Conservation (phyloP, 2,113 vertebrate species). For the Myotis yumanensis region DNA sequence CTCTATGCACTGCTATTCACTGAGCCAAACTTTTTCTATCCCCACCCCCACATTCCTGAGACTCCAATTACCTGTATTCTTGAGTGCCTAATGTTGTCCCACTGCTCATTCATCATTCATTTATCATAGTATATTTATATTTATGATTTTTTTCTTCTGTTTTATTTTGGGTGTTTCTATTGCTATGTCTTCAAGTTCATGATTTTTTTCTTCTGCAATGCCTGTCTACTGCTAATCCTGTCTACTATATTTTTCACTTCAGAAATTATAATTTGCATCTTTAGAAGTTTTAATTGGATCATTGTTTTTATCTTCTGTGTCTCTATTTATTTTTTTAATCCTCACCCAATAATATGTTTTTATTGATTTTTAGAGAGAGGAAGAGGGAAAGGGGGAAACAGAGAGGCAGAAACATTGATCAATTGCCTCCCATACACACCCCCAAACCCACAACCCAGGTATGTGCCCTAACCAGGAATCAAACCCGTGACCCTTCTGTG, state of each 20-base stretch:
- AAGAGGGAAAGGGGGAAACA: no score
- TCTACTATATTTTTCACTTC: constrained; percentile 4
- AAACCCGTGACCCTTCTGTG: no score
- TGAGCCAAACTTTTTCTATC: no score
- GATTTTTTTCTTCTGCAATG: constrained; percentile 24
- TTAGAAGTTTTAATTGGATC: background rate
- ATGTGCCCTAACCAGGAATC: no score
- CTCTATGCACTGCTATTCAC: no score
- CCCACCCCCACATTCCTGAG: background rate
- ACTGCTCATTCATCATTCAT: background rate
- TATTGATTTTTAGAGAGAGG: no score
- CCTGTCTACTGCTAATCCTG: background rate
- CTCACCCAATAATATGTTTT: no score
- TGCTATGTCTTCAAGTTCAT: constrained; percentile 1
- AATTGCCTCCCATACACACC: no score
- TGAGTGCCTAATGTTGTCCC: background rate
- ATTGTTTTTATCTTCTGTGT: background rate
- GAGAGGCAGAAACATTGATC: no score
- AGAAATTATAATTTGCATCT: background rate
- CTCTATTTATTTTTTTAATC: no score
- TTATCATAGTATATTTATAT: background rate
- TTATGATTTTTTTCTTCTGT: background rate
- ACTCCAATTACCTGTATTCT: constrained; percentile 1
- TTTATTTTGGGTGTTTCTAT: constrained; percentile 9
- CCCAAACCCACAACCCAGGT: no score